Evolutionary conservation across 2,888 invertebrate species (phyloP), one percentile per base, ranked within the genome.

Genomic region (Prenolepis imparis): DNA sequence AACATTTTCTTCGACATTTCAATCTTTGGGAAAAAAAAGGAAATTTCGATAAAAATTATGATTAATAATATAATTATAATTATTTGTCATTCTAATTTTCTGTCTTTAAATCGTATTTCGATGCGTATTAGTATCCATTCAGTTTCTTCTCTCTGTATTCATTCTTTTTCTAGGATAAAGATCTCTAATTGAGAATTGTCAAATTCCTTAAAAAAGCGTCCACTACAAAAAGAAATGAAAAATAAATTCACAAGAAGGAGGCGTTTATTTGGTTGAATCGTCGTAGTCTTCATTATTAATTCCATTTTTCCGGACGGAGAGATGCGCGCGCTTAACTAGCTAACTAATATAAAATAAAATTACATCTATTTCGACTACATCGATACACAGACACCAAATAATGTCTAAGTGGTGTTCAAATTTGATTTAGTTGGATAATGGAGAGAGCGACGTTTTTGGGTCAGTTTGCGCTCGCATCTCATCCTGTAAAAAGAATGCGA

Each of bases 311-410:
- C 18, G 48, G 28, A 48, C 21, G 57, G 21, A 72, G 55, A 63
- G 15, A 55, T 80, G 59, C 59, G 52, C 73, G 78, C 66, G 55
- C 52, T 82, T 48, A 63, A 48, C 48, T 73, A 85, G 52, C 44
- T 61, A 67, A 36, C 80, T 83, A 83, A 77, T 72, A 78, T 80
- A 80, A 78, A 63, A 83, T 72, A 77, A 78, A 80, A n/a, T 80
- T 68, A 41, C 68, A 52, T 68, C 68, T 70, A 44, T 12, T 61
- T 48, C 28, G 61, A 61, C 36, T 74, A 84, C 24, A 77, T 70
- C n/a, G 8, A 32, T 39, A 12, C 52, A 61, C 24, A 61, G 12
- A n/a, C 68, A 66, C 39, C 39, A 9, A 57, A 73, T 74, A 80
- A n/a, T 6, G 9, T 77, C 41, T 82, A 84, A 66, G 8, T 66